Base-by-base conservation (phyloP, 2,888 invertebrate genomes). In the Orthosia cruda region DNA sequence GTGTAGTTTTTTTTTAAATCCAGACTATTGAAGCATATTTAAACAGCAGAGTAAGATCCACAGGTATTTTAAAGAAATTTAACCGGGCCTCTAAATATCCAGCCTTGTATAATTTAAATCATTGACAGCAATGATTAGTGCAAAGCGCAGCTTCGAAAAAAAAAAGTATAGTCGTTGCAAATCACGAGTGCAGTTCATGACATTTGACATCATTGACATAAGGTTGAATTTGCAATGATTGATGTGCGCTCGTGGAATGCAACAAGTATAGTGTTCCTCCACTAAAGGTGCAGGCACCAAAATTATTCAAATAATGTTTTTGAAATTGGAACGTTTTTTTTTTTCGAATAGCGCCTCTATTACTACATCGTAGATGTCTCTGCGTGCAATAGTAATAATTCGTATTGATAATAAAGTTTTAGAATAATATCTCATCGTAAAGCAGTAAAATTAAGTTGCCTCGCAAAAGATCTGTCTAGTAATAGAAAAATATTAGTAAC, bases 241-340 rank as follows among this genome's bases (percentile, higher is more conserved):
- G 45, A n/a, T 5, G 13, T 13, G n/a, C 16, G 40, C 47, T 59
- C 52, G 32, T 40, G 59, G 26, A 54, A 26, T 77, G 40, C 47
- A 77, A 20, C 4, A 13, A 55, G 54, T 49, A n/a, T 15, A 61
- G 4, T 47, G 49, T 66, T 63, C 45, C 15, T 50, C 13, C 4
- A n/a, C 12, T 54, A 18, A 58, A 15, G 77, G 77, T 81, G 80
- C 70, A 9, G 77, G 66, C 77, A 76, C 66, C 54, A 55, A 55
- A 68, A 80, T 32, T 26, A 23, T 57, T 59, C n/a, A 40, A 40
- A 45, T 55, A 16, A 16, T 13, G n/a, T 54, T 18, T 69, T 79
- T 65, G 18, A 45, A 47, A 54, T 54, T 57, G 45, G 52, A 45
- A 62, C 2, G 20, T 5, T 18, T 58, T 32, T 57, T 47, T 54